These are phyloP conservation scores for Arctopsyche grandis DNA, from an alignment of 1,140 invertebrate genomes.

Conservation along the genomic window DNA sequence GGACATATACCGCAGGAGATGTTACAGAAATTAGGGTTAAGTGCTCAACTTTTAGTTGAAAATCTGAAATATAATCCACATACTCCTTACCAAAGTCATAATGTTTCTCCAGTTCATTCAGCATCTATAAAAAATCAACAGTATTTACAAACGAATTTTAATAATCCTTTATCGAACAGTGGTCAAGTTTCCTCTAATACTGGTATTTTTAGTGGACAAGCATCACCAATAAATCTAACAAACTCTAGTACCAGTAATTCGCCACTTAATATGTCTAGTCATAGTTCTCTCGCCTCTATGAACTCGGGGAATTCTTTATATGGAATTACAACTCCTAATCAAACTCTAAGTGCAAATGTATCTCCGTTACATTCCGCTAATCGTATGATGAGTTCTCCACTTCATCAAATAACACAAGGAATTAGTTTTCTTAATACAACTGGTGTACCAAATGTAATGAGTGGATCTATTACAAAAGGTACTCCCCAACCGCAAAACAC, in stretches of 20 bases:
- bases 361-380: slow-evolving; percentile 45
- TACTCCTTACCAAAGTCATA: slow-evolving; percentile 48
- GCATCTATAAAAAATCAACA: slow-evolving; percentile 30
- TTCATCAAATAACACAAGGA: slow-evolving; percentile 67
- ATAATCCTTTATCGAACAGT: slow-evolving; percentile 50
- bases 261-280: slow-evolving; percentile 46
- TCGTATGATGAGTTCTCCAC: slow-evolving; percentile 46
- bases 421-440: slow-evolving; percentile 71
- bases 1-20: slow-evolving; percentile 63
- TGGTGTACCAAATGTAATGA: slow-evolving; percentile 56
- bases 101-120: slow-evolving; percentile 50
- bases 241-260: slow-evolving; percentile 44
- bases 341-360: slow-evolving; percentile 48
- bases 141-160: slow-evolving; percentile 31
- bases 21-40: slow-evolving; percentile 59
- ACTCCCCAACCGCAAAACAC: slow-evolving; percentile 66
- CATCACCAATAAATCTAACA: slow-evolving; percentile 48
- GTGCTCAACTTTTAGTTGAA: slow-evolving; percentile 47
- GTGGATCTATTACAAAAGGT: slow-evolving; percentile 81
- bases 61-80: slow-evolving; percentile 44
- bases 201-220: slow-evolving; percentile 30
- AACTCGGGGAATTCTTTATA: slow-evolving; percentile 46
- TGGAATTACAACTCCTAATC: slow-evolving; percentile 34
- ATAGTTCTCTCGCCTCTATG: slow-evolving; percentile 34
- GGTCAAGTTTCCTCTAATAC: slow-evolving; percentile 57